Evolutionary conservation across 1,140 invertebrate species (phyloP), one percentile per base, ranked within the genome.

Genomic region (Planococcus citri): DNA sequence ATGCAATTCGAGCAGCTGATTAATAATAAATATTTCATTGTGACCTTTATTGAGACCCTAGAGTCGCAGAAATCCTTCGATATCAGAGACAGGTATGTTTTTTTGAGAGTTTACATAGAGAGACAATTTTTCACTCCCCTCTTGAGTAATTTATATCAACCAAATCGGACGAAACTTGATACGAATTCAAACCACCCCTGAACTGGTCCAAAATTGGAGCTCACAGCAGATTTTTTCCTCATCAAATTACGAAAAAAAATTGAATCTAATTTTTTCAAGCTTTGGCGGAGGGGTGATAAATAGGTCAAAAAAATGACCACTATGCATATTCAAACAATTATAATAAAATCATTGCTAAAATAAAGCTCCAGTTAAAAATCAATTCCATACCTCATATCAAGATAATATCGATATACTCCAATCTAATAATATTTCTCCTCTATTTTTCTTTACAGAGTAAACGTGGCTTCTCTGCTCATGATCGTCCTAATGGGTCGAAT

Each of bases 401-500:
- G n/a, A n/a, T n/a, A n/a, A n/a, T n/a, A n/a, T n/a, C n/a, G n/a
- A n/a, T n/a, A n/a, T n/a, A n/a, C n/a, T n/a, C n/a, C n/a, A n/a
- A n/a, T n/a, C n/a, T n/a, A n/a, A n/a, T n/a, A n/a, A n/a, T n/a
- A n/a, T n/a, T n/a, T n/a, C n/a, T n/a, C n/a, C n/a, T 22, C 27
- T 68, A 25, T 3, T 27, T 33, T 51, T 61, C 73, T 74, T 77
- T 77, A 27, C 74, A 86, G 86, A 78, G 92, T 96, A 9, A 95
- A 95, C 78, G 91, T 97, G 8, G 93, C 93, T 14, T 96, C 94
- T 1, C 81, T 97, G 24, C 79, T 97, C 24, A 95, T 94, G 88
- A 86, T 95, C 10, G 91, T 95, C 41, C 79, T 97, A 6, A 92
- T 95, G 91, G 87, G 89, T 1, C 95, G 95, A 82, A 96, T 97